phyloP scores from a whole-genome alignment of 2,888 invertebrate genomes.

The Anorthoa munda region DNA sequence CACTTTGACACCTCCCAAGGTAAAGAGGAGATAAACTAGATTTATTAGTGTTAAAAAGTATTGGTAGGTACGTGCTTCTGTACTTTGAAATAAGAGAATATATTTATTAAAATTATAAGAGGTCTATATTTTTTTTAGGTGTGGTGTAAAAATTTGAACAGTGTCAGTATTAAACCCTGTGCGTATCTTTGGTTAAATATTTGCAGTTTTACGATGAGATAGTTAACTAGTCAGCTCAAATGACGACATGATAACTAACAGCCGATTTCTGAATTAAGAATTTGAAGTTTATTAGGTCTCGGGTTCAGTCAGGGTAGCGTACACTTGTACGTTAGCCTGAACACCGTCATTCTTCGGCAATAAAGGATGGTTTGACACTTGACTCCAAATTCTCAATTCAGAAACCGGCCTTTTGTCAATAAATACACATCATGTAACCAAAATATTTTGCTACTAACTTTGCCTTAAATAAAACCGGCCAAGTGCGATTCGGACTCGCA shows the following conservation, averaged over 20 bases:
- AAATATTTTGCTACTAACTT: not conserved
- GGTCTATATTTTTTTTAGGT: not conserved
- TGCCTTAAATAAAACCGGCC: too few species aligned
- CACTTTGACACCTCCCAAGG: constrained; percentile 73
- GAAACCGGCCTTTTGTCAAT: not conserved
- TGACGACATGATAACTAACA: not conserved
- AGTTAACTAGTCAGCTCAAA: not conserved
- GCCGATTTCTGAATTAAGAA: too few species aligned
- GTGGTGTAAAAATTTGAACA: not conserved
- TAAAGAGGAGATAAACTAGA: constrained; percentile 65
- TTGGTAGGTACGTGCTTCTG: not conserved
- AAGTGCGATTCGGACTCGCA: too few species aligned
- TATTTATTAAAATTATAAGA: not conserved
- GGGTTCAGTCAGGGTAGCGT: too few species aligned
- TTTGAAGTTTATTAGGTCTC: too few species aligned
- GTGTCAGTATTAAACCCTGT: not conserved
- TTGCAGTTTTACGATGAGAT: not conserved
- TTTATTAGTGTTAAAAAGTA: constrained; percentile 14
- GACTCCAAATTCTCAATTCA: too few species aligned
- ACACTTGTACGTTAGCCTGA: too few species aligned
- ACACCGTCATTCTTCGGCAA: too few species aligned
- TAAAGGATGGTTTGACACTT: too few species aligned
- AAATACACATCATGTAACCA: constrained; percentile 8
- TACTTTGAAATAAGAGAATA: not conserved
- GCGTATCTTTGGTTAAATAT: not conserved